Conservation (phyloP, 2,113 vertebrate species). For the Gymnogyps californianus region DNA sequence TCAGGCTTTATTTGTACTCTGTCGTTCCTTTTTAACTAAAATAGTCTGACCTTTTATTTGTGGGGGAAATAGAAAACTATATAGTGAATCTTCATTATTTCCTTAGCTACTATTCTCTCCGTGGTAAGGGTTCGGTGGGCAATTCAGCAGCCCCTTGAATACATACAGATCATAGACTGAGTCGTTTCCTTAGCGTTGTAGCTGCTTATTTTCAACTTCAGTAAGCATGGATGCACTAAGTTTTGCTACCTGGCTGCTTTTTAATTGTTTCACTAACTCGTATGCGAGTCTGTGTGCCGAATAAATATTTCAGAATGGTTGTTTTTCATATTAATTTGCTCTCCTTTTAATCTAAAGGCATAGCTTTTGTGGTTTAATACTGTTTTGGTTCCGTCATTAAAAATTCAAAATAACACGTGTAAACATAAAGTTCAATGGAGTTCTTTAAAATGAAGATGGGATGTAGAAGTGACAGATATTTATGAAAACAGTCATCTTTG, state of each 20-base stretch:
- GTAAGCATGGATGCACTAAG: accelerated
- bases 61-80: background rate
- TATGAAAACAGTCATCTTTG: background rate
- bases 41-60: background rate
- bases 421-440: background rate
- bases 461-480: background rate
- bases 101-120: background rate
- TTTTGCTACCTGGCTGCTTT: background rate
- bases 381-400: background rate
- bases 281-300: background rate
- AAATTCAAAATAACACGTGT: background rate
- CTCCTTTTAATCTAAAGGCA: background rate
- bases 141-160: background rate
- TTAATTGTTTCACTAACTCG: background rate
- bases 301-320: background rate
- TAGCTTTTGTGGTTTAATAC: background rate
- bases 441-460: background rate
- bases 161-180: background rate
- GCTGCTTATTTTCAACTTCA: background rate
- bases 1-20: background rate
- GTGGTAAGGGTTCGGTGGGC: background rate
- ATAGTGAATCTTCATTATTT: background rate
- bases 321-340: background rate
- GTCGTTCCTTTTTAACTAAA: background rate
- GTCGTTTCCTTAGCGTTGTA: background rate